Evolutionary conservation across 2,888 invertebrate species (phyloP), one percentile per base, ranked within the genome.

Genomic region (Nomada fucata): DNA sequence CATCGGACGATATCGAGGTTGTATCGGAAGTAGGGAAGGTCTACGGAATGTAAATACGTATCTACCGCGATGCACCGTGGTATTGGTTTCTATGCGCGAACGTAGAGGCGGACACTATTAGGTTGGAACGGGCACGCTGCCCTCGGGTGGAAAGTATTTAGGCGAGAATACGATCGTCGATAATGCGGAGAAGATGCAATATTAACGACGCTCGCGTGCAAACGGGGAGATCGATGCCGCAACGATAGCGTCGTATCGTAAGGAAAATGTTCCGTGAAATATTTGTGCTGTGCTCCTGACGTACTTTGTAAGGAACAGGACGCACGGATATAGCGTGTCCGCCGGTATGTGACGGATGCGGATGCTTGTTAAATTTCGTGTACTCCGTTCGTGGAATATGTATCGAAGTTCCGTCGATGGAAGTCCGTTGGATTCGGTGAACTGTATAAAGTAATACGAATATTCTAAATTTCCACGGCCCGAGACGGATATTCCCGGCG

Each of bases 1-100:
- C 82, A 86, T 88, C 88, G 74, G 55, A 70, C 81, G 79, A 76
- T 81, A 87, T 88, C 88, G 84, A 70, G 59, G 69, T 81, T 86
- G 84, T 81, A 86, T 86, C 83, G 76, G 68, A 20, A 15, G 53
- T 52, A 70, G 47, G 63, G 52, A 68, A 74, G 60, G 67, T n/a
- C 60, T 9, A 7, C 2, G 76, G 74, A 82, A 79, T 84, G 79
- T 67, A 47, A 29, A 20, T 23, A 47, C 11, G 71, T 36, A 36
- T 36, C 10, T 53, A 44, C 26, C 26, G 26, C n/a, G 42, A 53
- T 23, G 61, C 13, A 36, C 29, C 57, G 13, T 10, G n/a, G 42
- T 61, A 77, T 83, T 73, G 73, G 73, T 83, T 83, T 73, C 76
- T n/a, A 50, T 61, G 65, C 67, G 73, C 20, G 75, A 57, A 75